Percentiles rank a stretch among this genome's conserved stretches.
phyloP scores from a whole-genome alignment of 2,888 invertebrate species.

The Agonum fuliginosum region DNA sequence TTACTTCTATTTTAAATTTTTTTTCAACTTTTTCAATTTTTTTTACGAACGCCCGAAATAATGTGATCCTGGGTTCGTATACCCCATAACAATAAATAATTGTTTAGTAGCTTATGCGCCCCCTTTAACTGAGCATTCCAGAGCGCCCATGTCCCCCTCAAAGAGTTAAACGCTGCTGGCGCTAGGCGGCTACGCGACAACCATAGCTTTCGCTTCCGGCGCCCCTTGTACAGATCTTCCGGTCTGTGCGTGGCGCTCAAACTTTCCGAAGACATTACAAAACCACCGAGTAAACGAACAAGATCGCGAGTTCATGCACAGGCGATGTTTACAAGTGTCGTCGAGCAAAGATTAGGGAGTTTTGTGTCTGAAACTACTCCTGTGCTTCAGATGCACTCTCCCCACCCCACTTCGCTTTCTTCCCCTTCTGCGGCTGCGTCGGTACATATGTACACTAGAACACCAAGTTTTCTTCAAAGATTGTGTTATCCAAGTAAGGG shows the following conservation, averaged over 20 bases:
- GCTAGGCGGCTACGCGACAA: background rate
- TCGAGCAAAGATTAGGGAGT: slow-evolving; percentile 63
- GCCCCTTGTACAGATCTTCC: slow-evolving; percentile 53
- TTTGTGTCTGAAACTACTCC: slow-evolving; percentile 42
- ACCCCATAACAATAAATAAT: too few relatives aligned
- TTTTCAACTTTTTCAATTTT: too few relatives aligned
- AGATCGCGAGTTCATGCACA: slow-evolving; percentile 62
- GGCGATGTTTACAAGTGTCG: slow-evolving; percentile 65
- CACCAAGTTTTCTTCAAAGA: slow-evolving; percentile 11
- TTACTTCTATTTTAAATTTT: too few relatives aligned
- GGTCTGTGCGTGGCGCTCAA: slow-evolving; percentile 58
- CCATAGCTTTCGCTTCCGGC: slow-evolving; percentile 51
- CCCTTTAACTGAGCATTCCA: too few relatives aligned
- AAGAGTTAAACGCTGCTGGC: slow-evolving; percentile 31
- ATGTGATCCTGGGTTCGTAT: too few relatives aligned
- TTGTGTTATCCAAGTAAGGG: slow-evolving; percentile 5
- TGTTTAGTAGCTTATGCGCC: too few relatives aligned
- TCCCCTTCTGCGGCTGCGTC: slow-evolving; percentile 14
- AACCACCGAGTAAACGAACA: slow-evolving; percentile 64
- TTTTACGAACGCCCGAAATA: too few relatives aligned
- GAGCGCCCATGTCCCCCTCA: too few relatives aligned
- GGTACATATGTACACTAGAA: slow-evolving; percentile 23
- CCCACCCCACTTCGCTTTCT: background rate
- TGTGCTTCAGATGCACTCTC: too few relatives aligned
- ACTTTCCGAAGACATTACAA: slow-evolving; percentile 63